These are phyloP conservation scores for Macrophya alboannulata DNA, from an alignment of 2,888 invertebrate genomes.

Conservation along the genomic window DNA sequence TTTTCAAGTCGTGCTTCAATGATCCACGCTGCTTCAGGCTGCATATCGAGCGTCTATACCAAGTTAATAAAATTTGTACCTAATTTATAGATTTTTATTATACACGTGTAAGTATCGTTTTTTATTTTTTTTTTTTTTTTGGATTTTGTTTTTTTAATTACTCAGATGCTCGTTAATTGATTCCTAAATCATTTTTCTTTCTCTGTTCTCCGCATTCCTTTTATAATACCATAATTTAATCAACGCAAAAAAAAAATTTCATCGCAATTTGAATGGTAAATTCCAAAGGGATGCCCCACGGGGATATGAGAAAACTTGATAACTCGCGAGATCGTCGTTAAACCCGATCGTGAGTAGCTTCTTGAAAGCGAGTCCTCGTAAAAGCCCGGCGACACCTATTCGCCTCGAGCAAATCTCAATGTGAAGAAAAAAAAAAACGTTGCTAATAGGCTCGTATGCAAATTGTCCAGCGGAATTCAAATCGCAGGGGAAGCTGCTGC, in stretches of 20 bases:
- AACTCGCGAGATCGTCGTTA: conserved; percentile 37
- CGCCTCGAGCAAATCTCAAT: conserved; percentile 29
- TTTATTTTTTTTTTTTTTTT: too few species aligned
- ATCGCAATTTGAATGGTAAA: background rate
- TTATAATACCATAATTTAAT: conserved; percentile 4
- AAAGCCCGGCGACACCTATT: conserved; percentile 44
- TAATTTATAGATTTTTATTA: background rate
- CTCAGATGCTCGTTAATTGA: background rate
- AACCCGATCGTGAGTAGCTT: conserved; percentile 35
- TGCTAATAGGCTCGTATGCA: conserved; percentile 45
- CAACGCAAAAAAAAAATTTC: background rate
- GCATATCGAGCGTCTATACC: background rate
- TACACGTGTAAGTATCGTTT: background rate
- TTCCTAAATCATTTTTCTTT: background rate
- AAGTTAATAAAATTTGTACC: background rate
- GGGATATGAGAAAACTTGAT: conserved; percentile 15
- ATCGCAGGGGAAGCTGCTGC: background rate
- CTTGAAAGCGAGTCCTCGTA: conserved; percentile 37
- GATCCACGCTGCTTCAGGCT: background rate
- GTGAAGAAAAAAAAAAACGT: background rate
- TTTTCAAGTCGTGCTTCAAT: conserved; percentile 51
- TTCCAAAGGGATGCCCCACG: conserved; percentile 23
- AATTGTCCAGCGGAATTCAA: background rate
- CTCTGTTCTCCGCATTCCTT: background rate
- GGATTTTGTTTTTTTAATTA: background rate